These are phyloP conservation scores for Axis porcinus DNA, from an alignment of 2,113 vertebrate genomes.

Conservation along the genomic window DNA sequence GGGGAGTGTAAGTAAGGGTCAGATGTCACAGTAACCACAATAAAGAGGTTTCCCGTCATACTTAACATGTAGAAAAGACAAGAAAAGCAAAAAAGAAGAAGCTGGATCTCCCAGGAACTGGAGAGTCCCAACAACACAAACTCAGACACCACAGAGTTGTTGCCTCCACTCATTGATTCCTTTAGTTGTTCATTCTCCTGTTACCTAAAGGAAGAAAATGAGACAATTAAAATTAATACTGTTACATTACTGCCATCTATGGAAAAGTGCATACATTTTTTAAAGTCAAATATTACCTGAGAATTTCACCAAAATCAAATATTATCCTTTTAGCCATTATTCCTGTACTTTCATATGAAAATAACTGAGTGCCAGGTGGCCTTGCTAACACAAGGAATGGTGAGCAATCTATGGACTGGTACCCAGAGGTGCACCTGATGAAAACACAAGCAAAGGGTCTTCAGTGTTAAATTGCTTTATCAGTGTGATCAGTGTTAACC, in stretches of 20 bases:
- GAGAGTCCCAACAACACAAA: conserved; percentile 58
- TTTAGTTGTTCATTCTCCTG: neutral
- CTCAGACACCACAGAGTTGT: conserved; percentile 40
- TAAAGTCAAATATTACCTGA: neutral
- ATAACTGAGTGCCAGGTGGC: neutral
- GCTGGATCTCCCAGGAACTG: conserved; percentile 37
- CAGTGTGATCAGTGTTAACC: neutral
- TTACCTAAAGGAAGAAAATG: neutral
- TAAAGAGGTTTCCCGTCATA: conserved; percentile 45
- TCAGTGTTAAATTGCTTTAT: neutral
- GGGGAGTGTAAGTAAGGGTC: conserved; percentile 10
- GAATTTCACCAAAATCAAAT: neutral
- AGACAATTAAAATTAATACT: neutral
- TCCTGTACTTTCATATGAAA: neutral
- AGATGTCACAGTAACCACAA: conserved; percentile 27
- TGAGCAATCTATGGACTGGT: neutral
- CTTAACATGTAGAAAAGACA: conserved; percentile 32
- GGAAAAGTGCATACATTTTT: neutral
- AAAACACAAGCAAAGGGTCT: neutral
- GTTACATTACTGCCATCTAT: neutral
- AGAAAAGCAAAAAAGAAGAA: conserved; percentile 47
- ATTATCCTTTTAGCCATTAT: neutral
- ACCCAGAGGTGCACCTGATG: neutral
- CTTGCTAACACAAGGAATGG: neutral
- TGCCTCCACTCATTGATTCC: neutral